A percentile compares a stretch with the other conserved stretches of the same genome.
Conservation (phyloP, 2,888 invertebrate species). For the Ectemnius lituratus region DNA sequence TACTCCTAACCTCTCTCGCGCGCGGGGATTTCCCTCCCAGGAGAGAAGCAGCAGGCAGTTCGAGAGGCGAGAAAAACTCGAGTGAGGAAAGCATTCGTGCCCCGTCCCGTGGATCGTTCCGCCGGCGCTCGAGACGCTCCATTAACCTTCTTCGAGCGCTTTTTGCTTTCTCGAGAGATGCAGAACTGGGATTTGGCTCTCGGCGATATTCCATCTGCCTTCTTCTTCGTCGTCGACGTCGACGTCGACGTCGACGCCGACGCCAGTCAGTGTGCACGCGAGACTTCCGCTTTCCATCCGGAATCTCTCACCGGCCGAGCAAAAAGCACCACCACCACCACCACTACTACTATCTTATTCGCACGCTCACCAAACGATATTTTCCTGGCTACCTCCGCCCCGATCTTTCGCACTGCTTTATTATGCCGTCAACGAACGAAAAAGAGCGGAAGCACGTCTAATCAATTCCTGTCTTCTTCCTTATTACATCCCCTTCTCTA, state of each 20-base stretch:
- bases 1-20: constrained; percentile 16
- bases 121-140: constrained; percentile 53
- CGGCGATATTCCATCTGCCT: constrained; percentile 42
- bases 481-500: no score
- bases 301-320: constrained; percentile 6
- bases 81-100: constrained; percentile 16
- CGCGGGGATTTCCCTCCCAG: constrained; percentile 29
- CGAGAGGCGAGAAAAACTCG: constrained; percentile 43
- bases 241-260: no score
- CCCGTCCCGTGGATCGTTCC: constrained; percentile 58
- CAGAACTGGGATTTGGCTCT: constrained; percentile 43
- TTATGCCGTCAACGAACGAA: background rate
- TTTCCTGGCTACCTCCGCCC: background rate
- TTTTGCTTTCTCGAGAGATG: constrained; percentile 37
- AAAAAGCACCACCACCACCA: background rate
- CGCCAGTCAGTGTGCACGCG: background rate
- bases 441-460: no score
- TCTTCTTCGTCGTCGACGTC: no score
- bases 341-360: background rate
- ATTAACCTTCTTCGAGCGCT: constrained; percentile 56
- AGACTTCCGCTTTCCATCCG: constrained; percentile 16
- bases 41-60: constrained; percentile 17
- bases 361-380: constrained; percentile 3
- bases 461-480: no score
- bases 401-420: background rate